Evolutionary conservation across 2,888 invertebrate species (phyloP).

Genomic region (Limnephilus rhombicus): DNA sequence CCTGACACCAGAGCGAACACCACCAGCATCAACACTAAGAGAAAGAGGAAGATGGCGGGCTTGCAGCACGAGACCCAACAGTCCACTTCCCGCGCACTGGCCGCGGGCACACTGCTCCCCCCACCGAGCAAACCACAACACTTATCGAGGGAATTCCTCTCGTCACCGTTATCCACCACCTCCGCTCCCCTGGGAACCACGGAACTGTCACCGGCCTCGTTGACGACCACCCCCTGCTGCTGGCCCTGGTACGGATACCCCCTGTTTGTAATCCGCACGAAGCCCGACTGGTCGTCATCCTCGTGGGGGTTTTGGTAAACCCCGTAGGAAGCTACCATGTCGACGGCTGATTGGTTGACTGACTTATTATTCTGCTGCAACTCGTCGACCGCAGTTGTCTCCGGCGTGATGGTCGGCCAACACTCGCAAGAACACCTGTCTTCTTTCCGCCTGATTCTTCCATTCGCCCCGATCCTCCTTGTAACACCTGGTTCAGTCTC

Average conservation of each 20-base stretch:
- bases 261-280: conserved; percentile 74
- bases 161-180: conserved; percentile 68
- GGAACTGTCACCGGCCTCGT: conserved; percentile 77
- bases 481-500: conserved; percentile 56
- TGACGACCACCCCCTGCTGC: conserved; percentile 77
- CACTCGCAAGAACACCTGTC: conserved; percentile 77
- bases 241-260: conserved; percentile 71
- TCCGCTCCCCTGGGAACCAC: conserved; percentile 69
- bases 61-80: conserved; percentile 78
- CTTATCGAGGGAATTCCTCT: conserved; percentile 70
- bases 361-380: conserved; percentile 73
- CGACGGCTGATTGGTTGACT: conserved; percentile 75
- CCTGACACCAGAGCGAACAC: conserved; percentile 78
- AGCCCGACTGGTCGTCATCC: conserved; percentile 75
- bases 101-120: conserved; percentile 68
- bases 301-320: conserved; percentile 75
- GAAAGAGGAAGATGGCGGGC: conserved; percentile 76
- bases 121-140: conserved; percentile 72
- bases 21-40: conserved; percentile 77
- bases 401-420: conserved; percentile 72
- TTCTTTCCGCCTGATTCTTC: conserved; percentile 72
- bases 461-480: conserved; percentile 55
- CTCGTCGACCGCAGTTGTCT: conserved; percentile 68
- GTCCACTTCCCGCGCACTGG: conserved; percentile 75
- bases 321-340: conserved; percentile 78